Conservation (phyloP, 2,888 invertebrate genomes). For the Hypsopygia costalis region DNA sequence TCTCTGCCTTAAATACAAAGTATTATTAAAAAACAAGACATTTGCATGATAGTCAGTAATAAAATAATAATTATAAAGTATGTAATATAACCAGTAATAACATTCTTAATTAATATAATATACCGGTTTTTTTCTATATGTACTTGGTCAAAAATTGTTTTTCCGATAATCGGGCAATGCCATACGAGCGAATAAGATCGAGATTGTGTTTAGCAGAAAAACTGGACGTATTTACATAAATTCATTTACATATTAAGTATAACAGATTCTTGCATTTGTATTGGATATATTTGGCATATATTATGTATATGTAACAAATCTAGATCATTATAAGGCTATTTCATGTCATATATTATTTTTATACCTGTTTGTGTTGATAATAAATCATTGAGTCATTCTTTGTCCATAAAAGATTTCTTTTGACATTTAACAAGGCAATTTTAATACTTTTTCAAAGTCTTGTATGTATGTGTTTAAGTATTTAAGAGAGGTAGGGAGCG, state of each 20-base stretch:
- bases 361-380: not conserved
- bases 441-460: not conserved
- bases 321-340: not conserved
- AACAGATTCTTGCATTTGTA: conserved; percentile 2
- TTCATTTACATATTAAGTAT: conserved; percentile 4
- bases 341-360: not conserved
- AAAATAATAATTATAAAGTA: not conserved
- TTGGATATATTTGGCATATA: not conserved
- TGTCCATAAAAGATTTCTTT: not conserved
- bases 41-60: not conserved
- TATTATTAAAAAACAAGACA: too few species aligned
- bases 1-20: too few species aligned
- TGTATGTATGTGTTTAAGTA: not conserved
- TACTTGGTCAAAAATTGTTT: not conserved
- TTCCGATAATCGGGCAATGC: not conserved
- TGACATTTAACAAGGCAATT: not conserved
- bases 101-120: not conserved
- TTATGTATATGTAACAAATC: not conserved
- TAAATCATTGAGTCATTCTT: not conserved
- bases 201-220: not conserved
- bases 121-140: not conserved
- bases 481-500: too few species aligned
- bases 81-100: not conserved
- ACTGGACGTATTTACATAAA: conserved; percentile 1
- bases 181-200: not conserved